These are phyloP conservation scores for Pseudopodoces humilis DNA, from an alignment of 2,113 vertebrate species.

Conservation along the genomic window DNA sequence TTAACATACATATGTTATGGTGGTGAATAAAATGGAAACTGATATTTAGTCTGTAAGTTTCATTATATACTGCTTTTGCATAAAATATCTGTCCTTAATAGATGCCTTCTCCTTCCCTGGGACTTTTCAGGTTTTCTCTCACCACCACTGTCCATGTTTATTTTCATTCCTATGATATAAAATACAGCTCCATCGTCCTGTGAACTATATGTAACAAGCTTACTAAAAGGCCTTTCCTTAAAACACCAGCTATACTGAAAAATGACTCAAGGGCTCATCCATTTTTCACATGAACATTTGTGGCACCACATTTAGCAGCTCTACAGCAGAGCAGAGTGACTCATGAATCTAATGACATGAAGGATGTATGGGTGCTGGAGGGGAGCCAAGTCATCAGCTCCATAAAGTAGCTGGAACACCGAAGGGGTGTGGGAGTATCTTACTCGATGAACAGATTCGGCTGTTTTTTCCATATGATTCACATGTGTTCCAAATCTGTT, in stretches of 20 bases:
- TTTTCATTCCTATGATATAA: neutral
- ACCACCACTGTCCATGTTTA: neutral
- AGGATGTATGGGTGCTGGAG: neutral
- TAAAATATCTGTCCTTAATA: neutral
- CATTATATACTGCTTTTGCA: neutral
- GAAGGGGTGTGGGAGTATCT: neutral
- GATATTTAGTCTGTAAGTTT: neutral
- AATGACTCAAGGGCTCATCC: neutral
- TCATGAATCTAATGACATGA: neutral
- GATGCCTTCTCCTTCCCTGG: neutral
- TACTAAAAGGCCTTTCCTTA: neutral
- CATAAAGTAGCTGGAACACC: neutral
- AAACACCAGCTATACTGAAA: neutral
- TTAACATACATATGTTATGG: neutral
- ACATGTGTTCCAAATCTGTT: neutral
- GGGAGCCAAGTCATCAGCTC: neutral
- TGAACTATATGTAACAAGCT: neutral
- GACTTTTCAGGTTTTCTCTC: neutral
- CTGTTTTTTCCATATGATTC: neutral
- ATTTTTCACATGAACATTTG: neutral
- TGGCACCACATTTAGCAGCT: neutral
- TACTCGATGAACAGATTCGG: neutral
- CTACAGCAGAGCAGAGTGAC: neutral
- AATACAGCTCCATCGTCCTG: neutral
- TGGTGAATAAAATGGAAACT: neutral